Conservation (phyloP, 1,140 invertebrate genomes). For the Globodera rostochiensis region DNA sequence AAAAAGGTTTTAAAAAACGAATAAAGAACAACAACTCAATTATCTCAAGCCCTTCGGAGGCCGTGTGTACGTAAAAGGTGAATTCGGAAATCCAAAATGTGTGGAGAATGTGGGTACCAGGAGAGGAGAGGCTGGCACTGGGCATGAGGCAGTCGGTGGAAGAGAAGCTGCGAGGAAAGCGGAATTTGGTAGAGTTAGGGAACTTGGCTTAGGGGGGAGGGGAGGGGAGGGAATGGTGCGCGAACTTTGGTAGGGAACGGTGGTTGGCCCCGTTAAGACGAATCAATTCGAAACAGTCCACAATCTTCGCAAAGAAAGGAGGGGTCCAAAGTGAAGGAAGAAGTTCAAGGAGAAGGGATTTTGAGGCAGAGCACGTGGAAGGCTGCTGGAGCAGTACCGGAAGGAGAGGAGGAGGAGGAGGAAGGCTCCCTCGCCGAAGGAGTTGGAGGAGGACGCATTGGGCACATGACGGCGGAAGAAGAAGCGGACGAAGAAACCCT, state of each 20-base stretch:
- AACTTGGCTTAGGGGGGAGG: not conserved
- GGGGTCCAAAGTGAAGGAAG: not conserved
- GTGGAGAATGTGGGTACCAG: not conserved
- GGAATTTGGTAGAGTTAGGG: not conserved
- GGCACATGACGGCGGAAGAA: not conserved
- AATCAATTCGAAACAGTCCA: not conserved
- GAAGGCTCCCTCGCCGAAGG: constrained; percentile 1
- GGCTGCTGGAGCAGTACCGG: not conserved
- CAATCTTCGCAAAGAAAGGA: not conserved
- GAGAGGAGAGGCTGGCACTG: not conserved
- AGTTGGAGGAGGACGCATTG: not conserved
- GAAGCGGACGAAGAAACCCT: constrained; percentile 17
- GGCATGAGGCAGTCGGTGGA: not conserved
- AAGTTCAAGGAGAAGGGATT: not conserved
- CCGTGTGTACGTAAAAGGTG: constrained; percentile 37
- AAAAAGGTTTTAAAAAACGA: not conserved
- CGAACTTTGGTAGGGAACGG: not conserved
- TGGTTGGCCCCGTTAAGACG: not conserved
- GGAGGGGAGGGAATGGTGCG: not conserved
- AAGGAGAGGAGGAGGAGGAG: not conserved
- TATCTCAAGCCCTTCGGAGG: constrained; percentile 19
- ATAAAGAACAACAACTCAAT: not conserved
- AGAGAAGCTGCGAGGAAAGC: not conserved
- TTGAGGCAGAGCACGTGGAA: not conserved
- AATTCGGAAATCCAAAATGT: constrained; percentile 35